These are phyloP conservation scores for Glyptemys insculpta DNA, from an alignment of 2,797 vertebrate species.

Conservation along the genomic window DNA sequence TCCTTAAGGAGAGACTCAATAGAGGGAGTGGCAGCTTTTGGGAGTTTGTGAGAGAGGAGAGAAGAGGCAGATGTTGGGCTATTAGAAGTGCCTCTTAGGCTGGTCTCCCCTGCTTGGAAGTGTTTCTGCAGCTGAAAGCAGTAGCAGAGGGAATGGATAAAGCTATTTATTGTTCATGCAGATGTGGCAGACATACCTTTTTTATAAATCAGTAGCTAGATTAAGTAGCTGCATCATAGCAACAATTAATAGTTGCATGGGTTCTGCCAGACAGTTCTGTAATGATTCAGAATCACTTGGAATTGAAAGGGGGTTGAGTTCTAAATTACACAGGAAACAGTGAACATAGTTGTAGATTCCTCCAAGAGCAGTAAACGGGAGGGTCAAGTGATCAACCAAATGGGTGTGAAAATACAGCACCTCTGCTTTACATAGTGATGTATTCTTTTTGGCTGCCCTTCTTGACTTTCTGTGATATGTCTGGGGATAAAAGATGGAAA, in stretches of 20 bases:
- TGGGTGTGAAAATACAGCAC: not conserved
- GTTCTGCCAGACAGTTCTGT: not conserved
- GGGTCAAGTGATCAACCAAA: not conserved
- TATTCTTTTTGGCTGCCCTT: not conserved
- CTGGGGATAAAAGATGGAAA: not conserved
- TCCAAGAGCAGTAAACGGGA: not conserved
- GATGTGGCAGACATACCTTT: not conserved
- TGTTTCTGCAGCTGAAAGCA: not conserved
- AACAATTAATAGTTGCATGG: not conserved
- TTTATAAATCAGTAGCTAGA: not conserved
- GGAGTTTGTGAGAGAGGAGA: not conserved
- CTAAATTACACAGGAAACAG: not conserved
- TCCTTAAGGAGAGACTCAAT: not conserved
- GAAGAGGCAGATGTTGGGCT: not conserved
- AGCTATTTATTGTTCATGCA: not conserved
- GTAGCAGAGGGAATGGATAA: not conserved
- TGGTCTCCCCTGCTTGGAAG: no score
- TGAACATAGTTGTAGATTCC: not conserved
- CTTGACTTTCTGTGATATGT: not conserved
- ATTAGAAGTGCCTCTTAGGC: not conserved
- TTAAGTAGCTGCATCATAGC: not conserved
- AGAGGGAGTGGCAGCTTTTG: not conserved
- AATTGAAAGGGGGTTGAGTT: not conserved
- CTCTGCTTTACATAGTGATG: not conserved
- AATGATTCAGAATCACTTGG: not conserved